Base-by-base conservation (phyloP, 1,140 invertebrate genomes). In the Drosophila novamexicana region DNA sequence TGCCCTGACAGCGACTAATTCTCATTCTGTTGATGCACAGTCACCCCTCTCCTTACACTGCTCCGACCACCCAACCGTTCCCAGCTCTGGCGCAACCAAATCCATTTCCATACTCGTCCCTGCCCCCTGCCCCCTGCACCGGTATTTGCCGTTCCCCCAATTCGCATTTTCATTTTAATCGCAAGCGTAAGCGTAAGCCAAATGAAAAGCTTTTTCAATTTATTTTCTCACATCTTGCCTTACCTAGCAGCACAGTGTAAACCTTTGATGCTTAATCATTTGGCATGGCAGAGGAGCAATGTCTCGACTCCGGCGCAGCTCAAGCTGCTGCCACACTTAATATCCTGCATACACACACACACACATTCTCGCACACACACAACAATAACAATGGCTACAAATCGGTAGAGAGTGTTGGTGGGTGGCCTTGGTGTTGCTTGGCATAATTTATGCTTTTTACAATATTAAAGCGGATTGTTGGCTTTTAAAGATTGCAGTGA, bases 161-260 rank as follows among this genome's bases (percentile, higher is more conserved):
- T 72, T 45, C 76, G 70, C 69, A 66, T 79, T 81, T 85, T 85
- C 81, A 85, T 78, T 85, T 85, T 85, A 84, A 84, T 85, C 81
- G 81, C 77, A 73, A 69, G 74, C 69, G 69, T 77, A 76, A 66
- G 75, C 70, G 70, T 81, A 84, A 84, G 81, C 77, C 81, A 84
- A 84, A 85, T 77, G 81, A 76, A 86, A 86, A 85, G 82, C 81
- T 85, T 85, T 85, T 85, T 85, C 82, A 85, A 85, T 85, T 85
- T 85, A 79, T 75, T 81, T 74, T 67, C 42, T 53, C 57, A 39
- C 56, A 53, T 73, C 53, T 66, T 67, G 37, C 49, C 39, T 54
- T 32, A 72, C 54, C 70, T 66, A 39, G 66, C 22, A 56, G 63
- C 37, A 49, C 29, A 58, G 45, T 53, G 64, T 42, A 69, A 69